These are phyloP conservation scores for Sialia sialis DNA, from an alignment of 2,113 vertebrate species.

Conservation along the genomic window DNA sequence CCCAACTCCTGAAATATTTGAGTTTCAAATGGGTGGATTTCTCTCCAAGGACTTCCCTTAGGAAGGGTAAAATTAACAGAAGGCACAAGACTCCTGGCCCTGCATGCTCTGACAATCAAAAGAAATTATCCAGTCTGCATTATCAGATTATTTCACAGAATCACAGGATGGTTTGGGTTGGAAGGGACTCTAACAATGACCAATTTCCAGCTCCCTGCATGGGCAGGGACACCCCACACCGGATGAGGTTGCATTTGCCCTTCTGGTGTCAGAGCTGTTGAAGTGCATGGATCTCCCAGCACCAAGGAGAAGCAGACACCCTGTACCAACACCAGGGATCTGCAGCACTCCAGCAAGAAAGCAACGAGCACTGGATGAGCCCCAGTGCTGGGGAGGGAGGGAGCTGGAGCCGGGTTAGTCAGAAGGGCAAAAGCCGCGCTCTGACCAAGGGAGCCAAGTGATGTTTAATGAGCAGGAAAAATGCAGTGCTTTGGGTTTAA, in stretches of 20 bases:
- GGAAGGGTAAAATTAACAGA: not conserved
- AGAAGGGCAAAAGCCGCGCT: accelerated
- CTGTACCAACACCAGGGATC: not conserved
- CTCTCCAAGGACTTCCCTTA: not conserved
- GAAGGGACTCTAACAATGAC: not conserved
- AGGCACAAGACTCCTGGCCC: not conserved
- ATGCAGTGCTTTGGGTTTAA: not conserved
- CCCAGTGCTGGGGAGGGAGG: accelerated
- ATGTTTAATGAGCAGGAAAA: conserved; percentile 2
- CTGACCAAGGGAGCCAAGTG: not conserved
- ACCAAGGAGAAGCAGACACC: not conserved
- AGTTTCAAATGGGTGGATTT: not conserved
- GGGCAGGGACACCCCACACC: not conserved
- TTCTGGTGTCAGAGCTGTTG: not conserved
- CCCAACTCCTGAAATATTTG: not conserved
- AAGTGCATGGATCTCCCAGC: not conserved
- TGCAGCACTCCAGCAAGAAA: not conserved
- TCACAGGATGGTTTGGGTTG: not conserved
- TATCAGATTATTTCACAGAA: not conserved
- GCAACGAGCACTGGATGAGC: not conserved
- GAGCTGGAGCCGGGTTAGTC: not conserved
- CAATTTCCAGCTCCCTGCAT: not conserved
- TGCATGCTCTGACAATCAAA: accelerated
- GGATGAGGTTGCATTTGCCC: not conserved
- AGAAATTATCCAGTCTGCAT: not conserved